Conservation (phyloP, 2,888 invertebrate species). For the Amiota mariae region DNA sequence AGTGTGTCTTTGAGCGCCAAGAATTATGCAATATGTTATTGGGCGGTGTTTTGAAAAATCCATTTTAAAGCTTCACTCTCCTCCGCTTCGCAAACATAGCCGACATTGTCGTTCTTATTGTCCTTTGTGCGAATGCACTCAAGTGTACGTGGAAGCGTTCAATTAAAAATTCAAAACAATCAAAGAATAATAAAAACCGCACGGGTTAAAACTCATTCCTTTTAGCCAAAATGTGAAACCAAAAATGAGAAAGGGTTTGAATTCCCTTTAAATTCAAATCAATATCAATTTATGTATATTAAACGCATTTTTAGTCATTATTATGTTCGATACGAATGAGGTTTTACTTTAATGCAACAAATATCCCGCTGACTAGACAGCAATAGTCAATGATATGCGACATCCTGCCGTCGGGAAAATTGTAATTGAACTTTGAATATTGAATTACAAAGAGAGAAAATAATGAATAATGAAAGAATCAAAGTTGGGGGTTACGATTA, state of each 20-base stretch:
- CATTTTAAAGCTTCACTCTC: no score
- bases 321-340: constrained; percentile 36
- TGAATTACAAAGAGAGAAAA: constrained; percentile 4
- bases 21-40: constrained; percentile 54
- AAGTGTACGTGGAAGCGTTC: constrained; percentile 53
- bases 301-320: constrained; percentile 7
- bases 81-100: no score
- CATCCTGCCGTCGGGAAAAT: constrained; percentile 65
- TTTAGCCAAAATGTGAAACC: neutral
- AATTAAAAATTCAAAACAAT: constrained; percentile 35
- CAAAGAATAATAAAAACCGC: constrained; percentile 38
- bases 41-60: constrained; percentile 2
- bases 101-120: no score
- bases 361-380: constrained; percentile 62
- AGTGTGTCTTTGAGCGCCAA: constrained; percentile 24
- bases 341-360: constrained; percentile 59
- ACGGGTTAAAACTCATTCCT: constrained; percentile 52
- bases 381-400: constrained; percentile 47
- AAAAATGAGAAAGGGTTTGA: constrained; percentile 30
- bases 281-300: constrained; percentile 22
- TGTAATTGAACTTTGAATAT: constrained; percentile 9
- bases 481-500: constrained; percentile 16
- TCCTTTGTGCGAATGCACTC: constrained; percentile 56
- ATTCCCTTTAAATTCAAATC: constrained; percentile 12
- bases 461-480: neutral